Conservation (phyloP, 2,797 vertebrate species). For the Sebastes itinus region DNA sequence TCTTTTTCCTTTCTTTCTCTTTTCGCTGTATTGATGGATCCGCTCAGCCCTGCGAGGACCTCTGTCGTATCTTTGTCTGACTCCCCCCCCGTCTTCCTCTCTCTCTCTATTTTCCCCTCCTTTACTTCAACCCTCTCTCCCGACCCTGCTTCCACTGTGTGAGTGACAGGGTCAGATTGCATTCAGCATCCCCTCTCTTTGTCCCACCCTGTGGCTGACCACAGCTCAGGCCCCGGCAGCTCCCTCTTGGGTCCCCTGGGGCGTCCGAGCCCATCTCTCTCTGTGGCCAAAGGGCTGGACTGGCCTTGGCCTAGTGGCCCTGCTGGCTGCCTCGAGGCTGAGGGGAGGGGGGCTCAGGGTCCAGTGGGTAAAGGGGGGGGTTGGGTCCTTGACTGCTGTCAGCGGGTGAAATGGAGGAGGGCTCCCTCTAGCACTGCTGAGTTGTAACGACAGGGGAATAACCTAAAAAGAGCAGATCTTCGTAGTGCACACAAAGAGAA, state of each 20-base stretch:
- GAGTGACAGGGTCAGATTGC: slow-evolving; percentile 73
- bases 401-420: slow-evolving; percentile 69
- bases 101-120: slow-evolving; percentile 21
- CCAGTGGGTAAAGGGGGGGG: not conserved
- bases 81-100: slow-evolving; percentile 6
- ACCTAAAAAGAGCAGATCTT: slow-evolving; percentile 5
- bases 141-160: slow-evolving; percentile 15
- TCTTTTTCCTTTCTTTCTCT: slow-evolving; percentile 43
- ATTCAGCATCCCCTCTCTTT: slow-evolving; percentile 63
- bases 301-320: slow-evolving; percentile 69
- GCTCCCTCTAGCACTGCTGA: slow-evolving; percentile 90
- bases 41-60: slow-evolving; percentile 14
- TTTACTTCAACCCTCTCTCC: slow-evolving; percentile 19
- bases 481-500: slow-evolving; percentile 5
- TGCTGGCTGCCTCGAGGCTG: slow-evolving; percentile 51
- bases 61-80: slow-evolving; percentile 44
- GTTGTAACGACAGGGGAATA: slow-evolving; percentile 77
- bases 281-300: slow-evolving; percentile 61
- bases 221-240: slow-evolving; percentile 44
- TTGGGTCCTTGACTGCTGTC: slow-evolving; percentile 27
- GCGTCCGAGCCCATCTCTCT: slow-evolving; percentile 55
- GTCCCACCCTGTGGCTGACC: slow-evolving; percentile 69
- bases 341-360: slow-evolving; percentile 2
- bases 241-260: slow-evolving; percentile 59
- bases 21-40: slow-evolving; percentile 42